Base-by-base conservation (phyloP, 1,140 invertebrate genomes). In the Pseudomyrmex pallidus region DNA sequence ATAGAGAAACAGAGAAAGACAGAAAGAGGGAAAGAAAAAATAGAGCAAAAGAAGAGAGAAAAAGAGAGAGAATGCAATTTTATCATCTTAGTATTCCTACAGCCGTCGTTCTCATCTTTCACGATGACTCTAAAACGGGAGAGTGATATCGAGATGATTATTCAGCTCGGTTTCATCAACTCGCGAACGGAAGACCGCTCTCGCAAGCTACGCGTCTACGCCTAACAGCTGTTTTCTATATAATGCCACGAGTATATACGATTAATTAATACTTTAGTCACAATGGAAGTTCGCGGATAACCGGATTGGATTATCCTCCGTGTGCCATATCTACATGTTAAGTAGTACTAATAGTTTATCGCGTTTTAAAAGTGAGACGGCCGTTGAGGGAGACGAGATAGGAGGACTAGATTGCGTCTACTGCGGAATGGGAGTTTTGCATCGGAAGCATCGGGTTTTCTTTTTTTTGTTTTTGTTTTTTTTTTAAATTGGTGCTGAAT, bases 151-250 rank as follows among this genome's bases (percentile, higher is more conserved):
- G 12, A 15, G 8, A 35, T 35, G 35, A 35, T 35, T 35, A 35
- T 5, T 35, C 35, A 35, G 7, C 35, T 35, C 35, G 5, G 35
- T 35, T 62, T 57, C 17, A 17, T 46, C 52, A 22, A 64, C 12
- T n/a, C 50, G 50, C 15, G 3, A 20, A 9, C 50, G 22, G 12
- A 48, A 70, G 50, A 54, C 1, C 50, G 9, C 22, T 70, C 66
- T 48, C 48, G 35, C 48, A 15, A 57, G 68, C 66, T 80, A 80
- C 44, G 15, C 54, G 64, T 57, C 56, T 80, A 80, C 54, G 35
- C 44, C 76, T 80, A 72, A 80, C 66, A 78, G 66, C 22, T 70
- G 66, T 56, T 70, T 54, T 80, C 44, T 80, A 80, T 80, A 80
- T 70, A 80, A 72, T 80, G 76, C 66, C 76, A 70, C 66, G 56